Evolutionary conservation across 1,140 invertebrate genomes (phyloP).

Genomic region (Cardiocondyla obscurior): DNA sequence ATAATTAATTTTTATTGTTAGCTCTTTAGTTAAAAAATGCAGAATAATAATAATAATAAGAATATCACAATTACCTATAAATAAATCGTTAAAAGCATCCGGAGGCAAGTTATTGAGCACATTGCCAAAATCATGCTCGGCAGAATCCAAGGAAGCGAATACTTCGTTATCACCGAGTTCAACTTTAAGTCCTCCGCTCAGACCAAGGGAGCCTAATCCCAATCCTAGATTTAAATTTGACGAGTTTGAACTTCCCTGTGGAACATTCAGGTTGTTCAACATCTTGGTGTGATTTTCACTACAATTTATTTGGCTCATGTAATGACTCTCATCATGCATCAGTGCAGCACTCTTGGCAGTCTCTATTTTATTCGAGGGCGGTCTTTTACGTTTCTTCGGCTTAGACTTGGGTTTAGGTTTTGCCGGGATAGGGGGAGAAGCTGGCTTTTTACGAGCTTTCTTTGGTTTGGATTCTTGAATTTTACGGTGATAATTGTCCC

Average conservation of each 20-base stretch:
- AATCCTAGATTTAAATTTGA: conserved; percentile 74
- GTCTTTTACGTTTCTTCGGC: conserved; percentile 88
- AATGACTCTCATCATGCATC: conserved; percentile 72
- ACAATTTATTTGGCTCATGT: conserved; percentile 75
- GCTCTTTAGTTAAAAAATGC: too few relatives aligned
- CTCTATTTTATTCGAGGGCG: conserved; percentile 72
- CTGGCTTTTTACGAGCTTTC: conserved; percentile 90
- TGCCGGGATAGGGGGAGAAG: conserved; percentile 88
- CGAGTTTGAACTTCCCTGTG: conserved; percentile 76
- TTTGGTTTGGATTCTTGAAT: conserved; percentile 90
- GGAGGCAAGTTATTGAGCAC: conserved; percentile 95
- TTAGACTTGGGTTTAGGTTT: conserved; percentile 86
- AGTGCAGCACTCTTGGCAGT: conserved; percentile 59
- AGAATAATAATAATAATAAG: conserved; percentile 13
- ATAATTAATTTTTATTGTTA: too few relatives aligned
- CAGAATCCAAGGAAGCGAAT: conserved; percentile 85
- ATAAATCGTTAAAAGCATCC: conserved; percentile 96
- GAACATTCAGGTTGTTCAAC: conserved; percentile 79
- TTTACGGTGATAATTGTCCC: conserved; percentile 91
- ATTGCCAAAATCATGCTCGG: conserved; percentile 95
- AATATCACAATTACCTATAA: conserved; percentile 86
- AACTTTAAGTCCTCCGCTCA: conserved; percentile 79
- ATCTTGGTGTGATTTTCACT: conserved; percentile 79
- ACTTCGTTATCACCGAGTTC: conserved; percentile 83
- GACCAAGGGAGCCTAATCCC: conserved; percentile 78